Evolutionary conservation across 2,113 vertebrate species (phyloP).

Genomic region (Grammomys surdaster): DNA sequence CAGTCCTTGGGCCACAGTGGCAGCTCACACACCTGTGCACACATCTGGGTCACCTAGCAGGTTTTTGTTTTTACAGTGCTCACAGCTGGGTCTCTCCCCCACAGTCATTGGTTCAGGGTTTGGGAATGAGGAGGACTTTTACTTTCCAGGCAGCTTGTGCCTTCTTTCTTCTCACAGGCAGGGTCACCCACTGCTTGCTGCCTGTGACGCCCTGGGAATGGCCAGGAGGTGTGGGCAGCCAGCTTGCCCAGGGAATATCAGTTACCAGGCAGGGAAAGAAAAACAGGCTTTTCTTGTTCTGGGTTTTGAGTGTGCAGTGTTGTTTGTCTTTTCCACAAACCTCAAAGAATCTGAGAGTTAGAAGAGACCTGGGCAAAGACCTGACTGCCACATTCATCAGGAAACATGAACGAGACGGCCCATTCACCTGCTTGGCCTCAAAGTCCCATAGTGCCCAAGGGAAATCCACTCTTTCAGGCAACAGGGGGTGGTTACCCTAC

Average conservation of each 20-base stretch:
- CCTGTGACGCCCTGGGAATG: neutral
- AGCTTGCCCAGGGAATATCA: neutral
- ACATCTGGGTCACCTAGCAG: neutral
- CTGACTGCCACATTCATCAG: neutral
- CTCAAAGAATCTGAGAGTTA: neutral
- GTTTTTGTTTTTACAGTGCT: neutral
- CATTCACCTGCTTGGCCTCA: neutral
- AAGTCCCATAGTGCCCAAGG: neutral
- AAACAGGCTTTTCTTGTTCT: constrained; percentile 61
- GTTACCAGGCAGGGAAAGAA: constrained; percentile 3
- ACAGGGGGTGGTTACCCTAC: neutral
- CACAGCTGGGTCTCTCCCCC: neutral
- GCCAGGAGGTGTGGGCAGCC: neutral
- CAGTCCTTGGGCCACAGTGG: neutral
- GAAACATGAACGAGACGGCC: neutral
- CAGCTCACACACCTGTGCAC: neutral
- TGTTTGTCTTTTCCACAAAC: constrained; percentile 5
- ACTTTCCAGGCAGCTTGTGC: neutral
- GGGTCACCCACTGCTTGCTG: neutral
- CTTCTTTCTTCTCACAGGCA: neutral
- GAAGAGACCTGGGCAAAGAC: neutral
- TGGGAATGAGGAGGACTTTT: neutral
- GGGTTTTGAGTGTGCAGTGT: neutral
- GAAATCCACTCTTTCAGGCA: neutral
- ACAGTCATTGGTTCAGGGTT: neutral